A percentile compares a stretch with the other conserved stretches of the same genome.
Evolutionary conservation across 2,888 invertebrate species (phyloP).

Genomic region (Aromia moschata): DNA sequence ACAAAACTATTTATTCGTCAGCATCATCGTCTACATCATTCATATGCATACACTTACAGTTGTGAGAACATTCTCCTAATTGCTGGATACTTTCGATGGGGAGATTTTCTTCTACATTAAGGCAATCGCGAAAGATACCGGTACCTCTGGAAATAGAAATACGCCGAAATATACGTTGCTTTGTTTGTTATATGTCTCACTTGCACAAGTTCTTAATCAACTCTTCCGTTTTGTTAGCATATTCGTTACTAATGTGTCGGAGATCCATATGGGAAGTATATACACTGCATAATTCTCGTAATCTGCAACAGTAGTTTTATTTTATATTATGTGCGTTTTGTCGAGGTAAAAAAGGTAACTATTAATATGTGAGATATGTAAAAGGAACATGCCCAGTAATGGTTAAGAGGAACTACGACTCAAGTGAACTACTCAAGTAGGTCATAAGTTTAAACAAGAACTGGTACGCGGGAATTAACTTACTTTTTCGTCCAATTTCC

Average conservation of each 20-base stretch:
- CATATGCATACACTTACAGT: not conserved
- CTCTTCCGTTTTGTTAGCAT: constrained; percentile 39
- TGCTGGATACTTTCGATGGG: not conserved
- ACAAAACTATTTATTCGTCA: too few relatives aligned
- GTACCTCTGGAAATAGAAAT: constrained; percentile 47
- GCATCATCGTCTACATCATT: too few relatives aligned
- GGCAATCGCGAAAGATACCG: constrained; percentile 51
- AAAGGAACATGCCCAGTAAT: not conserved
- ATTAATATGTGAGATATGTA: not conserved
- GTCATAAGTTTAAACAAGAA: not conserved
- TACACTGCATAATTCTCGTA: constrained; percentile 46
- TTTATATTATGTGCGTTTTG: not conserved
- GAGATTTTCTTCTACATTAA: constrained; percentile 29
- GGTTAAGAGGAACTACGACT: not conserved
- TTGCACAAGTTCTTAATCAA: constrained; percentile 48
- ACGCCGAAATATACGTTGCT: too few relatives aligned
- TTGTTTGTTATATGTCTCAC: too few relatives aligned
- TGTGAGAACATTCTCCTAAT: not conserved
- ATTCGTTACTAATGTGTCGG: constrained; percentile 39
- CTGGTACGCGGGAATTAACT: not conserved
- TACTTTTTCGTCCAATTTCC: constrained; percentile 52
- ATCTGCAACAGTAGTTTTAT: too few relatives aligned
- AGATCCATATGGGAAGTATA: constrained; percentile 46
- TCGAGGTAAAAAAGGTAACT: not conserved
- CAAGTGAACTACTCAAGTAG: not conserved